A percentile compares a stretch with the other conserved stretches of the same genome.
These are phyloP conservation scores for Silurus asotus DNA, from an alignment of 2,113 vertebrate species.

Conservation along the genomic window DNA sequence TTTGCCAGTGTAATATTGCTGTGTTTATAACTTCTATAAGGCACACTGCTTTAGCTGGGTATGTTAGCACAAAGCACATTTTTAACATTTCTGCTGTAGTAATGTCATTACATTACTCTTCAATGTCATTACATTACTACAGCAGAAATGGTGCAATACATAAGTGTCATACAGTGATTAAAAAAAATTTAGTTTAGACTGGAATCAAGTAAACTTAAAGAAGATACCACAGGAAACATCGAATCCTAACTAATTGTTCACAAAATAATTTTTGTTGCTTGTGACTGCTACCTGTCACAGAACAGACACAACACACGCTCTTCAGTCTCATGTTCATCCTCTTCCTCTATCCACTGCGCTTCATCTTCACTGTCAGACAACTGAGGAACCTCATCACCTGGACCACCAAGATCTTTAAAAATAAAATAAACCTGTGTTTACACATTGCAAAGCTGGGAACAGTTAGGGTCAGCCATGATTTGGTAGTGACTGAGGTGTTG, in stretches of 20 bases:
- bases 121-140: too few relatives aligned
- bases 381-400: constrained; percentile 66
- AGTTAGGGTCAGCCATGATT: not conserved
- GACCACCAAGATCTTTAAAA: not conserved
- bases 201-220: not conserved
- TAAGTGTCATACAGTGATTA: not conserved
- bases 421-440: not conserved
- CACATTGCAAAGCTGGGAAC: not conserved
- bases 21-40: not conserved
- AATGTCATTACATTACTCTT: too few relatives aligned
- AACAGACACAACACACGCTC: constrained; percentile 80
- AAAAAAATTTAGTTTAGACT: not conserved
- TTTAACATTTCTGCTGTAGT: not conserved
- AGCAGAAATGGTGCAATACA: too few relatives aligned
- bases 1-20: not conserved
- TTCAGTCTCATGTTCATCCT: constrained; percentile 39
- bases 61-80: not conserved
- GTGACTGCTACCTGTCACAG: constrained; percentile 79
- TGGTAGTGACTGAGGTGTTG: too few relatives aligned
- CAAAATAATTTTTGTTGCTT: not conserved
- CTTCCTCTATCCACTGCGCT: constrained; percentile 72
- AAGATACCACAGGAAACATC: not conserved
- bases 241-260: not conserved
- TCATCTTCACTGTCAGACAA: constrained; percentile 78
- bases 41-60: not conserved